Base-by-base conservation (phyloP, 2,797 vertebrate species). In the Rhadinocentrus ornatus region DNA sequence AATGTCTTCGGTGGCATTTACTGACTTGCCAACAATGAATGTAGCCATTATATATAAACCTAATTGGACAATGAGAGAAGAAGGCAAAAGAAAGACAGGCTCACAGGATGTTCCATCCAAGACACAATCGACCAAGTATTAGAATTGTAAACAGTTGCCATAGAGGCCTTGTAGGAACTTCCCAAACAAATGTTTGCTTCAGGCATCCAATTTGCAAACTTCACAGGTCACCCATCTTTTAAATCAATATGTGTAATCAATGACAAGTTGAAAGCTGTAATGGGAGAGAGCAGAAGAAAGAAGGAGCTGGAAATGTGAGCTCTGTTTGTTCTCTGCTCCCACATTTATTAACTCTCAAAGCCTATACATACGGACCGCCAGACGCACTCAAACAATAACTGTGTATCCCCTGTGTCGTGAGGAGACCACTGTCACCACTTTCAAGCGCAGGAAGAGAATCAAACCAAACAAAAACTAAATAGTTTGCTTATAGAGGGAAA, bases 171-270 rank as follows among this genome's bases (percentile, higher is more conserved):
- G 73, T 29, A 59, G 31, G 18, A 80, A 59, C 34, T 62, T 69
- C 71, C 39, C 29, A 78, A 52, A 46, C 52, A 73, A 69, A 68
- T 63, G 26, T 78, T 84, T 64, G 46, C 46, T 31, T 26, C 8
- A 63, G 56, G 56, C 75, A 82, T 82, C 59, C 55, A 78, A 80
- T 85, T 78, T 78, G 46, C 58, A 56, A 52, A 81, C 80, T 78
- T 79, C 71, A 71, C 53, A 82, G 26, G 50, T 48, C 66, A 59
- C 48, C 73, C 31, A 27, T 65, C 31, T 48, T 73, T 73, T 10
- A 35, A 78, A 80, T 89, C 78, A 69, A 66, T 70, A 62, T 57
- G 60, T 70, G 37, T 34, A 68, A 64, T 73, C 56, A 63, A 27
- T 31, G 29, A 53, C 56, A 7, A 67, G 27, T 70, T 71, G 58